Evolutionary conservation across 2,797 vertebrate genomes (phyloP).

Genomic region (Apodemus agrarius): DNA sequence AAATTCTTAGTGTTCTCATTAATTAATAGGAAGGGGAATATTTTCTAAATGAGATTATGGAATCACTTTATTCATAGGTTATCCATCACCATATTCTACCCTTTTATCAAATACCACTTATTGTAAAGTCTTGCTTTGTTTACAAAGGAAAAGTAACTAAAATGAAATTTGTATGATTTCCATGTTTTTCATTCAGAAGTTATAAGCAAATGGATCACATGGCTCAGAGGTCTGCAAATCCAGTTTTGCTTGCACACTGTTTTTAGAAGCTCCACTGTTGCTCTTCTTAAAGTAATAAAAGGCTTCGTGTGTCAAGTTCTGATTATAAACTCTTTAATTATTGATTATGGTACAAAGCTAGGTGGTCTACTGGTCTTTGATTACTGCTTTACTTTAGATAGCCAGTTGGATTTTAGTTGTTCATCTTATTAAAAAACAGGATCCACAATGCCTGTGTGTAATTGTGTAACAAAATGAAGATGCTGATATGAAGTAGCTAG

Average conservation of each 20-base stretch:
- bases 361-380: neutral
- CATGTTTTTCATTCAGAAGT: neutral
- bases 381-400: constrained; percentile 29
- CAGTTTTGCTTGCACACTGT: neutral
- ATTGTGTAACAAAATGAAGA: constrained; percentile 47
- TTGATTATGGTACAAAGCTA: neutral
- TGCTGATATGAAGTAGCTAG: neutral
- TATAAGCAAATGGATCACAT: constrained; percentile 1
- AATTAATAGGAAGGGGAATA: neutral
- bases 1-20: neutral
- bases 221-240: neutral
- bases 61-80: constrained; percentile 1
- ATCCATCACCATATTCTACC: neutral
- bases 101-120: constrained; percentile 10
- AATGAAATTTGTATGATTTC: constrained; percentile 19
- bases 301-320: neutral
- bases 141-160: constrained; percentile 23
- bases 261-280: neutral
- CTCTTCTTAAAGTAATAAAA: constrained; percentile 41
- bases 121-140: constrained; percentile 9
- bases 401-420: constrained; percentile 41
- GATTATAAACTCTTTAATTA: neutral
- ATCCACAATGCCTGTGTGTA: neutral
- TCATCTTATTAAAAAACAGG: constrained; percentile 18
- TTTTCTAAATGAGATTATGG: neutral